These are phyloP conservation scores for Aromia moschata DNA, from an alignment of 2,888 invertebrate genomes.

Conservation along the genomic window DNA sequence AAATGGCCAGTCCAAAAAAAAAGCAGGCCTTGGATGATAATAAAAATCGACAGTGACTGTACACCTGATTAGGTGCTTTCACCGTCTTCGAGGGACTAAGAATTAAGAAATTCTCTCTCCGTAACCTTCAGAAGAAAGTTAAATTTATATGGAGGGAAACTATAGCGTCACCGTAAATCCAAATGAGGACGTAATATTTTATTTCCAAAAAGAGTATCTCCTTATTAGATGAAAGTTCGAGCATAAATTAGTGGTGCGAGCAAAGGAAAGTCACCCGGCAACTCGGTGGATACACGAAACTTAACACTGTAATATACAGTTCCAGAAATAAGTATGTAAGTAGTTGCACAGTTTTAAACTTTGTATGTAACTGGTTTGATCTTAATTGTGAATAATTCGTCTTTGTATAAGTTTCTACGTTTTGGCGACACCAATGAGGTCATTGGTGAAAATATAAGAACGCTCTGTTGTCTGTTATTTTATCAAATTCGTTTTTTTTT, in stretches of 20 bases:
- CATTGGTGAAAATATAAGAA: too few species aligned
- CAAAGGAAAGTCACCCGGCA: conserved; percentile 17
- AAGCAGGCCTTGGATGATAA: conserved; percentile 20
- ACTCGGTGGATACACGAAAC: not conserved
- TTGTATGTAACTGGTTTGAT: too few species aligned
- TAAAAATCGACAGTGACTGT: conserved; percentile 41
- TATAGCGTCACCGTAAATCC: conserved; percentile 42
- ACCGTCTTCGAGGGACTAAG: conserved; percentile 49
- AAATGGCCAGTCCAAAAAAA: too few species aligned
- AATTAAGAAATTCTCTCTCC: conserved; percentile 46
- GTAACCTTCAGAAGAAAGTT: conserved; percentile 48
- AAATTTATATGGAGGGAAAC: conserved; percentile 27
- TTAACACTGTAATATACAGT: conserved; percentile 13
- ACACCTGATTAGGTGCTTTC: conserved; percentile 48
- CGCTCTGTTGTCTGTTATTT: too few species aligned
- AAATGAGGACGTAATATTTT: conserved; percentile 40
- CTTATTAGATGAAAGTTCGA: conserved; percentile 20
- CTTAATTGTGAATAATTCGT: too few species aligned
- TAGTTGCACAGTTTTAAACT: too few species aligned
- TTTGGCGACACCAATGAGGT: too few species aligned
- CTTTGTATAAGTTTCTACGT: too few species aligned
- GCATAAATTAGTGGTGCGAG: conserved; percentile 16
- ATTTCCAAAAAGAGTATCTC: conserved; percentile 24
- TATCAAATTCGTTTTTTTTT: too few species aligned
- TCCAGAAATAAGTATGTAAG: too few species aligned